phyloP scores from a whole-genome alignment of 2,888 invertebrate species.

The Bembecia ichneumoniformis region DNA sequence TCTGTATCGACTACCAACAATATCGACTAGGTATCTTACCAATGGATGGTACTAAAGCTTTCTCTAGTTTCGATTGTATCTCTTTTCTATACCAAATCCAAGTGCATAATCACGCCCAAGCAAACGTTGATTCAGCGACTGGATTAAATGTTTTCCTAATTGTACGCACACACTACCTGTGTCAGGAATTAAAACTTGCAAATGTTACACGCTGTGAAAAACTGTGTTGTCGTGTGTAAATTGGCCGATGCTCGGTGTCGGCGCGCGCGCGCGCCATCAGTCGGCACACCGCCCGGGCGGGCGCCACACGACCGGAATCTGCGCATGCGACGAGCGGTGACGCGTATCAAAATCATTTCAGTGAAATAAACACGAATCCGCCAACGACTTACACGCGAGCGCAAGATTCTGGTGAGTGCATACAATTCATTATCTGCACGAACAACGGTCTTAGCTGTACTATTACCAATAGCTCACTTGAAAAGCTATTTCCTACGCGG shows the following conservation, averaged over 20 bases:
- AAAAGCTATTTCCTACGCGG: slow-evolving; percentile 9
- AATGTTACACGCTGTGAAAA: not conserved
- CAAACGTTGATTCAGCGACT: slow-evolving; percentile 35
- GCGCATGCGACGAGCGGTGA: slow-evolving; percentile 57
- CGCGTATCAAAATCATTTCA: slow-evolving; percentile 50
- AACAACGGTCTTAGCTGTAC: not conserved
- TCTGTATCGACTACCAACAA: too few species aligned
- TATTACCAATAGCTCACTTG: not conserved
- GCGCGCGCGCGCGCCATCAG: slow-evolving; percentile 41
- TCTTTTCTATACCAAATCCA: not conserved
- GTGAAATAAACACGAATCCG: slow-evolving; percentile 56
- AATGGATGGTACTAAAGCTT: too few species aligned
- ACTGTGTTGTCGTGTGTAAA: not conserved
- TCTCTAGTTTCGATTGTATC: too few species aligned
- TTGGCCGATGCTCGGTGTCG: slow-evolving; percentile 1
- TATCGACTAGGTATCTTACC: too few species aligned
- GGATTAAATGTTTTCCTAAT: slow-evolving; percentile 12
- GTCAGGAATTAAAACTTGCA: too few species aligned
- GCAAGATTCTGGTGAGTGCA: slow-evolving; percentile 65
- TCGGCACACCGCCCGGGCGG: slow-evolving; percentile 72
- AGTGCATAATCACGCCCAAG: not conserved
- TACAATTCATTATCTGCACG: not conserved
- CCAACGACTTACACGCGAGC: slow-evolving; percentile 49
- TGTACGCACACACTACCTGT: not conserved
- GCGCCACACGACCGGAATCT: slow-evolving; percentile 71